Conservation (phyloP, 1,140 invertebrate genomes). For the Lasioglossum albipes region DNA sequence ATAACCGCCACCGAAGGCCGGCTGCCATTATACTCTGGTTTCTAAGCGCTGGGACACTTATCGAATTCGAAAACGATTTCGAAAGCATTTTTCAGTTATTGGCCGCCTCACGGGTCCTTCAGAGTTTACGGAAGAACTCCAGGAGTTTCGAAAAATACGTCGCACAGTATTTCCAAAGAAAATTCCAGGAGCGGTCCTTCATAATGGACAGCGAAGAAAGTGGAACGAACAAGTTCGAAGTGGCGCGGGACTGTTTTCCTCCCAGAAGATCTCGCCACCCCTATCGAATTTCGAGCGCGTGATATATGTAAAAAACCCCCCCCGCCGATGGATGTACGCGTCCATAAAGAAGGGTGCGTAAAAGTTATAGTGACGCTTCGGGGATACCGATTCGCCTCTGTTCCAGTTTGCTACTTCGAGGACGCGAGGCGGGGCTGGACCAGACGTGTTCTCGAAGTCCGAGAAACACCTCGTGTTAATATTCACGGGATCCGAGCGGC, state of each 20-base stretch:
- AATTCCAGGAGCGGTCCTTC: not conserved
- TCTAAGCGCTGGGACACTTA: too few relatives aligned
- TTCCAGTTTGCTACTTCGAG: conserved; percentile 1
- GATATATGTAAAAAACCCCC: conserved; percentile 64
- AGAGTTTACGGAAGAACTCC: too few relatives aligned
- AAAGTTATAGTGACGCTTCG: conserved; percentile 54
- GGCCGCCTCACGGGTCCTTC: too few relatives aligned
- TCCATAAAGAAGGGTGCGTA: conserved; percentile 35
- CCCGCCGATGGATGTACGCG: conserved; percentile 26
- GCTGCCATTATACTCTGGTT: too few relatives aligned
- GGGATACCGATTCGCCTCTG: conserved; percentile 34
- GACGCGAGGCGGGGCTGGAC: conserved; percentile 1
- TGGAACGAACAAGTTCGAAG: conserved; percentile 31
- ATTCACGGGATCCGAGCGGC: not conserved
- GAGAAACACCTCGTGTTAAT: not conserved
- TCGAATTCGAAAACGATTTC: too few relatives aligned
- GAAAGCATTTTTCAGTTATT: too few relatives aligned
- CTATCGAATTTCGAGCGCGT: conserved; percentile 51
- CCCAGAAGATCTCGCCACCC: conserved; percentile 24
- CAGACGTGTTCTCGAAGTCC: conserved; percentile 15
- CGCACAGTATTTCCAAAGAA: not conserved
- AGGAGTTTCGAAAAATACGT: not conserved
- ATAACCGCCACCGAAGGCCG: not conserved
- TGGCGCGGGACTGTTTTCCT: not conserved
- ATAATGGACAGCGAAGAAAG: conserved; percentile 45